A percentile compares a stretch with the other conserved stretches of the same genome.
Conservation (phyloP, 2,797 vertebrate genomes). For the Rhinogobio ventralis region DNA sequence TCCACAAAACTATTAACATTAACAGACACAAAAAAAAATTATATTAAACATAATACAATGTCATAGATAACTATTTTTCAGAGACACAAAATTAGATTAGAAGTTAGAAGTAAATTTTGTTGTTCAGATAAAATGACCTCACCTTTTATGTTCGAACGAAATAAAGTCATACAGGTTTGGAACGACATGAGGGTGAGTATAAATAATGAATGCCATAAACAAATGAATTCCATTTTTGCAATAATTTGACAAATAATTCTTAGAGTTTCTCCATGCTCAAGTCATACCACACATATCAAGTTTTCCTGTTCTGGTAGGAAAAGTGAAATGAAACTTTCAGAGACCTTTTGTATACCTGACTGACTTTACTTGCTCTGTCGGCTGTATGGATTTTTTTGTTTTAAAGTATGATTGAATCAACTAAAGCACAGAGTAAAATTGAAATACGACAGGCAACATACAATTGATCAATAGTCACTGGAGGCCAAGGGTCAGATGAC, state of each 20-base stretch:
- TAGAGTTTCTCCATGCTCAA: neutral
- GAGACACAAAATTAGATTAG: neutral
- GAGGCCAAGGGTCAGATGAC: neutral
- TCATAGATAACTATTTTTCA: neutral
- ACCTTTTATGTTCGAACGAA: neutral
- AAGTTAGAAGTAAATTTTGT: too few relatives aligned
- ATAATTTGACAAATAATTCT: neutral
- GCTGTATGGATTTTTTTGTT: slow-evolving; percentile 36
- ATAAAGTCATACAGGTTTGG: neutral
- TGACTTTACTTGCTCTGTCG: slow-evolving; percentile 28
- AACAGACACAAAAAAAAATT: neutral
- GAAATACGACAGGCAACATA: slow-evolving; percentile 23
- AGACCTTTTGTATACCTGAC: slow-evolving; percentile 5
- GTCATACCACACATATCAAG: neutral
- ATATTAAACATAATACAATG: neutral
- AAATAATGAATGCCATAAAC: neutral
- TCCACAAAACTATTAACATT: neutral
- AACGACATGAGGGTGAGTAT: neutral
- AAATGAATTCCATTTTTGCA: neutral
- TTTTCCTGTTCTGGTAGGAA: neutral
- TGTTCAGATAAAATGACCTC: neutral
- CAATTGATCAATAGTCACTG: slow-evolving; percentile 17
- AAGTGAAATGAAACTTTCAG: neutral
- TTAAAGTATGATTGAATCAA: slow-evolving; percentile 31
- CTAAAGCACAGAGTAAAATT: slow-evolving; percentile 16